These are phyloP conservation scores for Scalopus aquaticus DNA, from an alignment of 2,113 vertebrate species.

Conservation along the genomic window DNA sequence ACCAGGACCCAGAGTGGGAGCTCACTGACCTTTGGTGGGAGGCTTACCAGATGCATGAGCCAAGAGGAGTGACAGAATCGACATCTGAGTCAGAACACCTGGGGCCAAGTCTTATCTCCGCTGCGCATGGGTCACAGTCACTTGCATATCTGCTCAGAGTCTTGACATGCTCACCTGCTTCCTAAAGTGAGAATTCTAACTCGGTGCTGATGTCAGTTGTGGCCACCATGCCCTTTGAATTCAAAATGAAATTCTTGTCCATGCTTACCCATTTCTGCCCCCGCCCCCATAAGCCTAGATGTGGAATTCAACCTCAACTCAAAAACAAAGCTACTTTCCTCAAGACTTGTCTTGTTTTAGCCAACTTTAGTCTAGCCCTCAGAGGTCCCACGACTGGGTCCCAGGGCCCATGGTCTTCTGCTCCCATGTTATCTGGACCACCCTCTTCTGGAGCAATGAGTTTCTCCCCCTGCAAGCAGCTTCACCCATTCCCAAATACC, in stretches of 20 bases:
- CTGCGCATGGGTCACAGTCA: not conserved
- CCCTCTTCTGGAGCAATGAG: not conserved
- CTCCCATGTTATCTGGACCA: not conserved
- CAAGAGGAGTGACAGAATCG: not conserved
- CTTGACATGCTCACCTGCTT: not conserved
- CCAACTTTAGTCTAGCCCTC: not conserved
- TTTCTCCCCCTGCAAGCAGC: not conserved
- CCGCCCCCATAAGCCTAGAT: not conserved
- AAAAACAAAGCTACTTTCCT: not conserved
- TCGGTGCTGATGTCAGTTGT: not conserved
- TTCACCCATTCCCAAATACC: not conserved
- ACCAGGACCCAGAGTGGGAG: not conserved
- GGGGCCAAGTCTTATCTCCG: not conserved
- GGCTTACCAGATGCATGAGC: not conserved
- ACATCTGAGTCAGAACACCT: not conserved
- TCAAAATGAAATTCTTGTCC: not conserved
- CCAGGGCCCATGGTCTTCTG: not conserved
- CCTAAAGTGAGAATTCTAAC: not conserved
- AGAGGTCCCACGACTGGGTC: not conserved
- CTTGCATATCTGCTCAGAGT: not conserved
- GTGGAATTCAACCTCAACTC: not conserved
- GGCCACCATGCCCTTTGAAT: not conserved
- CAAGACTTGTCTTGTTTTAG: not conserved
- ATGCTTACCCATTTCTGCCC: not conserved
- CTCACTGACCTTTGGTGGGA: not conserved